Conservation (phyloP, 2,888 invertebrate genomes). For the Helicoverpa assulta region DNA sequence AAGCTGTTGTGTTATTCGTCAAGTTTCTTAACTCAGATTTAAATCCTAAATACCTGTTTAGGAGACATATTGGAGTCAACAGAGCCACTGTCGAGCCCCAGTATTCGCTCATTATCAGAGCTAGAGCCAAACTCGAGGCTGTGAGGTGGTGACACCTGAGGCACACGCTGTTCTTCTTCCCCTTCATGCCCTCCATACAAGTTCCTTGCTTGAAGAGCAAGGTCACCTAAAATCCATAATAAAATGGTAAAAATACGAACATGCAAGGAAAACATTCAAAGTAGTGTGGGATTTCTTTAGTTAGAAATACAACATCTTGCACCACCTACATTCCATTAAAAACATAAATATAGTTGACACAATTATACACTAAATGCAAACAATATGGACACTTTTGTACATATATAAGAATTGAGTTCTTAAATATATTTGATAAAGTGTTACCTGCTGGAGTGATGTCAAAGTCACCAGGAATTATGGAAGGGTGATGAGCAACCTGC, state of each 20-base stretch:
- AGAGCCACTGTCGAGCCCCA: conserved; percentile 95
- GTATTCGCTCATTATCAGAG: conserved; percentile 95
- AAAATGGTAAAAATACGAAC: not conserved
- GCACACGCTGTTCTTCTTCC: conserved; percentile 95
- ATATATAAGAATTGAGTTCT: not conserved
- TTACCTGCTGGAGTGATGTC: conserved; percentile 95
- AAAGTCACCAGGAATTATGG: conserved; percentile 97
- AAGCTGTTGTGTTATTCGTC: too few species aligned
- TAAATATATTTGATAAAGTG: conserved; percentile 10
- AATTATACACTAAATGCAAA: too few species aligned
- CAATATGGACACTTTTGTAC: not conserved
- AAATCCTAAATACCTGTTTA: conserved; percentile 91
- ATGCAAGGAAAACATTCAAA: not conserved
- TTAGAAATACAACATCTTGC: too few species aligned
- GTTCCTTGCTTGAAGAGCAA: conserved; percentile 85
- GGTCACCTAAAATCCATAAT: conserved; percentile 76
- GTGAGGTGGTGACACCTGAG: conserved; percentile 94
- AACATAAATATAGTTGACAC: too few species aligned
- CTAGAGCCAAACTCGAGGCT: conserved; percentile 93
- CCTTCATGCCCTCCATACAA: conserved; percentile 87
- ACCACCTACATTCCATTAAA: too few species aligned
- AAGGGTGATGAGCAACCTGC: conserved; percentile 97
- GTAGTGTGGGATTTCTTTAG: not conserved
- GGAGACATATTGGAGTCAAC: conserved; percentile 95
- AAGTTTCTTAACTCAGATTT: not conserved